Conservation (phyloP, 2,797 vertebrate genomes). For the Bovichtus diacanthus region DNA sequence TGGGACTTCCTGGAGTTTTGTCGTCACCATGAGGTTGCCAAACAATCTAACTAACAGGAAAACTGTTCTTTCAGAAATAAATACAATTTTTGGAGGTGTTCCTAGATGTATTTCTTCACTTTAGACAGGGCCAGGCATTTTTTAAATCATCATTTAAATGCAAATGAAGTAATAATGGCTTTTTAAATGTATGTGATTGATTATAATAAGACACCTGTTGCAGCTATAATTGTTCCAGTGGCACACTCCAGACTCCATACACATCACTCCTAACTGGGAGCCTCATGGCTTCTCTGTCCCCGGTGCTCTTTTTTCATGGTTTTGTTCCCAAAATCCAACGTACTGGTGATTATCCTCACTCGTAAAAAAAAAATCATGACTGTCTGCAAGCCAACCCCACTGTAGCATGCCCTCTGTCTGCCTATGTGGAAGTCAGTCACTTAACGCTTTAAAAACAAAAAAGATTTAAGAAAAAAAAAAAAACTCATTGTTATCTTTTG, state of each 20-base stretch:
- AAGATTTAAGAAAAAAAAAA: slow-evolving; percentile 42
- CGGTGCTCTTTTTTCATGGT: slow-evolving; percentile 74
- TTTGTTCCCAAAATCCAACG: slow-evolving; percentile 45
- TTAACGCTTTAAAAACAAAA: slow-evolving; percentile 65
- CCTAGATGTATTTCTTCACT: neutral
- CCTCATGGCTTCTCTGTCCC: slow-evolving; percentile 58
- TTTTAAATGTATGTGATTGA: neutral
- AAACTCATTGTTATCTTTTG: slow-evolving; percentile 61
- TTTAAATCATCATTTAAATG: neutral
- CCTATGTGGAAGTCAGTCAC: slow-evolving; percentile 63
- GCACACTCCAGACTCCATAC: slow-evolving; percentile 50
- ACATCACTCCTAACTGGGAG: slow-evolving; percentile 60
- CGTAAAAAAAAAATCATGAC: slow-evolving; percentile 46
- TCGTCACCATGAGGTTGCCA: neutral
- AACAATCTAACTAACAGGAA: neutral
- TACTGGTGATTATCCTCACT: slow-evolving; percentile 58
- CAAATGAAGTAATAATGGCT: neutral
- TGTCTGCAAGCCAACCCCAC: slow-evolving; percentile 63
- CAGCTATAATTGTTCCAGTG: slow-evolving; percentile 30
- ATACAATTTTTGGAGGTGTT: neutral
- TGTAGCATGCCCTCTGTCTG: slow-evolving; percentile 65
- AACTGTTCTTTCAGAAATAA: neutral
- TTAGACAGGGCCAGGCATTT: neutral
- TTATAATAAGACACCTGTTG: neutral
- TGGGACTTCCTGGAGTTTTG: neutral